Conservation (phyloP, 1,140 invertebrate species). For the Thaumetopoea pityocampa region DNA sequence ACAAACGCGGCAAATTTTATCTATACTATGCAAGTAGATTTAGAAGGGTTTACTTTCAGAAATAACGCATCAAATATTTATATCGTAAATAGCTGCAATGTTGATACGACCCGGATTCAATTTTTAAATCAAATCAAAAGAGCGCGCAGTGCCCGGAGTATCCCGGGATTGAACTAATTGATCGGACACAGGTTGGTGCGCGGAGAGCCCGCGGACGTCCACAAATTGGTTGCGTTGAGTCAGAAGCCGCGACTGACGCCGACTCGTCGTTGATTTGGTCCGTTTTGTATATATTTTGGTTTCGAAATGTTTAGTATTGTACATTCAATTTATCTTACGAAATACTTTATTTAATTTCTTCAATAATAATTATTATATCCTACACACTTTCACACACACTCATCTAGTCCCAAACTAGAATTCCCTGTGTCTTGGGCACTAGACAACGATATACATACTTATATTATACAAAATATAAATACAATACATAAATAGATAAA, state of each 20-base stretch:
- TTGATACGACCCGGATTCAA: slow-evolving; percentile 9
- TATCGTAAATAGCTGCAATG: slow-evolving; percentile 3
- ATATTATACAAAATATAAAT: no score
- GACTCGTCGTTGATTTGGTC: slow-evolving; percentile 1
- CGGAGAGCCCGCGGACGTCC: slow-evolving; percentile 16
- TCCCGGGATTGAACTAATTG: slow-evolving; percentile 19
- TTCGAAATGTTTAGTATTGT: slow-evolving; percentile 4
- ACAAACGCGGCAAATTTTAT: no score
- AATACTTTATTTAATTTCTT: no score
- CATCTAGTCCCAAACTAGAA: no score
- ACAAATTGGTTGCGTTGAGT: slow-evolving; percentile 21
- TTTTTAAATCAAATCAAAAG: slow-evolving; percentile 13
- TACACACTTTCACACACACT: no score
- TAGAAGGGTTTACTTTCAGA: no score
- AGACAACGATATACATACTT: no score
- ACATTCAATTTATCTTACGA: slow-evolving; percentile 12
- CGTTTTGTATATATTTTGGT: slow-evolving; percentile 5
- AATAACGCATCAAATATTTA: slow-evolving; percentile 2
- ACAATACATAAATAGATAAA: no score
- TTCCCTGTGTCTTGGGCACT: no score
- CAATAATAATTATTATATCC: no score
- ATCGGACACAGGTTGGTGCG: slow-evolving; percentile 15
- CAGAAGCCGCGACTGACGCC: slow-evolving; percentile 9
- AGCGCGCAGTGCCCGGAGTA: slow-evolving; percentile 11
- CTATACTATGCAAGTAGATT: no score